A percentile compares a stretch with the other conserved stretches of the same genome.
These are phyloP conservation scores for Thalpophila matura DNA, from an alignment of 2,888 invertebrate genomes.

Conservation along the genomic window DNA sequence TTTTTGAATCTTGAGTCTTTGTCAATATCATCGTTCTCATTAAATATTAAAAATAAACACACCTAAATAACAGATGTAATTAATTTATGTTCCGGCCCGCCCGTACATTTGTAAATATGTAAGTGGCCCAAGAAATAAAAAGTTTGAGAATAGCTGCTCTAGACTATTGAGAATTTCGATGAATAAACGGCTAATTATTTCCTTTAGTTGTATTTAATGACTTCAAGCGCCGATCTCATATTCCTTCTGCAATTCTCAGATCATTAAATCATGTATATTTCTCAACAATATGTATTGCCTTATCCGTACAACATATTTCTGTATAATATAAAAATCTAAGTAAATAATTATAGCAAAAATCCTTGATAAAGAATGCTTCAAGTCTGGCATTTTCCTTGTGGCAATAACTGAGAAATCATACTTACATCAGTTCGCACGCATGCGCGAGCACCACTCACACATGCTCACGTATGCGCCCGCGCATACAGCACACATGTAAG, in stretches of 20 bases:
- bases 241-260: conserved; percentile 6
- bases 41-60: too few species aligned
- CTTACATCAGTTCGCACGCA: conserved; percentile 63
- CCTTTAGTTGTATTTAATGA: not conserved
- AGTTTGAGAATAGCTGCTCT: not conserved
- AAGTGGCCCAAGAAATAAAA: too few species aligned
- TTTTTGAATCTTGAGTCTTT: too few species aligned
- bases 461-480: conserved; percentile 37
- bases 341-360: conserved; percentile 56
- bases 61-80: too few species aligned
- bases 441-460: conserved; percentile 49
- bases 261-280: conserved; percentile 20
- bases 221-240: conserved; percentile 23
- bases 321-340: conserved; percentile 49
- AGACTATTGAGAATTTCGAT: not conserved
- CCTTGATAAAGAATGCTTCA: conserved; percentile 60
- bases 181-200: conserved; percentile 6
- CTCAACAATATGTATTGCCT: conserved; percentile 31
- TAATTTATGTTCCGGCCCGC: too few species aligned
- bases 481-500: conserved; percentile 45
- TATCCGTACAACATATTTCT: conserved; percentile 43
- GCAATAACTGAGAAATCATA: conserved; percentile 61
- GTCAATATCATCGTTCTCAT: too few species aligned
- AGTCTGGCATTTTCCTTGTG: conserved; percentile 61
- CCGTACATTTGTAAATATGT: too few species aligned